Evolutionary conservation across 2,797 vertebrate species (phyloP), one percentile per base, ranked within the genome.

Genomic region (Euthynnus affinis): DNA sequence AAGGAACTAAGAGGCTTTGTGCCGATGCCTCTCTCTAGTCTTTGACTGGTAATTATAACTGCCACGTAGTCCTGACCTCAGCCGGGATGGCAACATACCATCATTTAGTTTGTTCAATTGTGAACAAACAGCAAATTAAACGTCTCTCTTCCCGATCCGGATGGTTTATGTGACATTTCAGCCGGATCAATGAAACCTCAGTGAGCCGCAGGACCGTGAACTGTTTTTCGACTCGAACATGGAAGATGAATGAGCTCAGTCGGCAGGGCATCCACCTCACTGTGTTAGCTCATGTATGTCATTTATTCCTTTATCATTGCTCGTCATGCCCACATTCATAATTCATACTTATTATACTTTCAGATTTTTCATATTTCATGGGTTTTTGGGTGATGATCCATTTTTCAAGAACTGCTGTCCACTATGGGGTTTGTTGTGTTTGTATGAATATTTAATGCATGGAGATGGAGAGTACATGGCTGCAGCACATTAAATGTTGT

Each of bases 381-480:
- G 48, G n/a, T n/a, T 71, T 56, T 61, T 22, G 32, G 20, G 56
- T 80, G 22, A 78, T 87, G 75, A 76, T 74, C 55, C 22, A 71
- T 86, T 87, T 85, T 76, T 81, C 73, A 74, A 22, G 34, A 63
- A 44, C 49, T 80, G 40, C 42, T 61, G 58, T 71, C 77, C 80
- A 42, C 20, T 75, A 44, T 59, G 49, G 49, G 49, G n/a, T 83
- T 87, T 87, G 82, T 83, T 89, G 72, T 79, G 68, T 85, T 83
- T 78, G 58, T 37, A 74, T 91, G 69, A 90, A 82, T 88, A 83
- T 88, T 87, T 88, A 60, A 91, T 80, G 46, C 59, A 12, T 40
- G 55, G 46, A 76, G 72, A 81, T 64, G 63, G 78, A 85, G 37
- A 77, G 75, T 52, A 84, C 81, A 73, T 65, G 67, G 64, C 69